Evolutionary conservation across 2,888 invertebrate species (phyloP).

Genomic region (Drosophila prolongata): DNA sequence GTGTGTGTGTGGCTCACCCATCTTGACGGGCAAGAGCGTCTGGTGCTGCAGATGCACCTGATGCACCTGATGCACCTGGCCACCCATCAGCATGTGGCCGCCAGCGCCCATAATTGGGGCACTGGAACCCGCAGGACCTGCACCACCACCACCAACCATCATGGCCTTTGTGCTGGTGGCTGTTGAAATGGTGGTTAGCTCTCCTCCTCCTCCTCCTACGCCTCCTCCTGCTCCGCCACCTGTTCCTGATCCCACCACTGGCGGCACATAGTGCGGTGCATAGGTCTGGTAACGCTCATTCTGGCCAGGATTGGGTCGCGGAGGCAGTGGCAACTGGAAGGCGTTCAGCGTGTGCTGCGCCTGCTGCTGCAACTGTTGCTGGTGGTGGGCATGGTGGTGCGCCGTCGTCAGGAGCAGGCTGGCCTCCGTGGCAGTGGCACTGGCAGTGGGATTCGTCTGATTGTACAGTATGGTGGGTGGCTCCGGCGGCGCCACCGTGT

Average conservation of each 20-base stretch:
- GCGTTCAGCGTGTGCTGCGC: slow-evolving; percentile 57
- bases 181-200: slow-evolving; percentile 32
- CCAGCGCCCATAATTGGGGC: slow-evolving; percentile 45
- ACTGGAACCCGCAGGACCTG: slow-evolving; percentile 33
- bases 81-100: slow-evolving; percentile 41
- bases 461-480: slow-evolving; percentile 70
- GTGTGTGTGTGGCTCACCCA: slow-evolving; percentile 79
- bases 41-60: slow-evolving; percentile 68
- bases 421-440: slow-evolving; percentile 51
- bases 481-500: slow-evolving; percentile 72
- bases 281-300: slow-evolving; percentile 68
- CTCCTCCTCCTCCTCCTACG: slow-evolving; percentile 2
- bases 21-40: slow-evolving; percentile 74
- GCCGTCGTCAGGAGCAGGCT: slow-evolving; percentile 40
- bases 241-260: slow-evolving; percentile 43
- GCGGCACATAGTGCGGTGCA: slow-evolving; percentile 64
- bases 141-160: slow-evolving; percentile 21
- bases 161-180: slow-evolving; percentile 39
- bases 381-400: slow-evolving; percentile 60
- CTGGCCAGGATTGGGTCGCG: slow-evolving; percentile 35
- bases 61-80: slow-evolving; percentile 63
- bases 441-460: slow-evolving; percentile 58
- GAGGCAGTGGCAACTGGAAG: slow-evolving; percentile 62
- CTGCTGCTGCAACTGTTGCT: slow-evolving; percentile 54
- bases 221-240: not conserved